Base-by-base conservation (phyloP, 2,797 vertebrate species). In the Oreortyx pictus region DNA sequence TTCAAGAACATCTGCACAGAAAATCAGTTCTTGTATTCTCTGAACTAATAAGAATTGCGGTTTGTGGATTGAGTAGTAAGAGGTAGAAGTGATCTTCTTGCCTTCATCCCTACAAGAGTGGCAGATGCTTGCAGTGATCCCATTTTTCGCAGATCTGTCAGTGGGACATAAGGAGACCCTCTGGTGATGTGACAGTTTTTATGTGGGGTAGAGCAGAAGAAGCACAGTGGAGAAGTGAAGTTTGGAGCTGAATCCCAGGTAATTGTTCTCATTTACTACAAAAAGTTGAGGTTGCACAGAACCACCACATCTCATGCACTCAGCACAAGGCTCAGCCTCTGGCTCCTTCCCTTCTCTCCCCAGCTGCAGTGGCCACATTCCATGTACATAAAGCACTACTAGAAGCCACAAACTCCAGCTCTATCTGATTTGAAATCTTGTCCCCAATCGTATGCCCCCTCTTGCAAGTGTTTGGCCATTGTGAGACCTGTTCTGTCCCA, bases 311-410 rank as follows among this genome's bases (percentile, higher is more conserved):
- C 35, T 77, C 41, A 57, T 0, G 1, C 35, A 76, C 16, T 4
- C 10, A 35, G 20, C 0, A 0, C 1, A 2, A 64, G 13, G n/a
- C 24, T 59, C 62, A n/a, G 47, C 14, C 0, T 0, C 33, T 52
- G 7, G 62, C 75, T 90, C 47, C 59, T 49, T 25, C 10, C 0
- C 0, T n/a, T 15, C 13, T 49, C 11, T 67, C 7, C 23, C 19
- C 33, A 62, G 27, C 31, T 62, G 33, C 67, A 31, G 27, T 0
- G 0, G 35, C n/a, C 65, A 10, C 4, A 2, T 67, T 68, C 78
- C 41, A 44, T 56, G 18, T 19, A 14, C 3, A 5, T 23, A 65
- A 76, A 91, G 29, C 50, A 83, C 25, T 61, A 39, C 22, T 61
- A 77, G 56, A 37, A 83, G 56, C 76, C 65, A 77, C 64, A 89